Percentiles rank a stretch among this genome's conserved stretches.
Conservation (phyloP, 2,888 invertebrate genomes). For the Drosophila tripunctata region DNA sequence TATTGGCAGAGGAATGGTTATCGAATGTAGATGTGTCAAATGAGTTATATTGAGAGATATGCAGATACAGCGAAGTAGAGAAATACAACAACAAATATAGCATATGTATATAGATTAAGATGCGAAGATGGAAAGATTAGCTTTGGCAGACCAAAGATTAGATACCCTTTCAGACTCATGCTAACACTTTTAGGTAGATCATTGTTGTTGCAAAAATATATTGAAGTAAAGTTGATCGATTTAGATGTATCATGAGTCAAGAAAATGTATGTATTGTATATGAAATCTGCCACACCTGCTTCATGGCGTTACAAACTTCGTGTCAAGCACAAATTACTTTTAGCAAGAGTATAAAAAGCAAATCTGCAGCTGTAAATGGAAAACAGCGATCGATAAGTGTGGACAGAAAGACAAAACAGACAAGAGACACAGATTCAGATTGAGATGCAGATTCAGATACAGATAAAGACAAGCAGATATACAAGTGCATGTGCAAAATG, state of each 20-base stretch:
- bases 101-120: slow-evolving; percentile 16
- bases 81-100: slow-evolving; percentile 7
- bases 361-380: slow-evolving; percentile 31
- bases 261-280: no score
- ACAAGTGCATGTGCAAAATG: slow-evolving; percentile 59
- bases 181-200: no score
- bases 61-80: background rate
- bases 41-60: background rate
- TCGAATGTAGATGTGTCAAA: slow-evolving; percentile 16
- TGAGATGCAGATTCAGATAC: slow-evolving; percentile 13
- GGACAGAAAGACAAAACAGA: slow-evolving; percentile 14
- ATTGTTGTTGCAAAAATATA: no score
- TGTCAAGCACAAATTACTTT: no score
- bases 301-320: no score
- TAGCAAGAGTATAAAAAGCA: slow-evolving; percentile 32
- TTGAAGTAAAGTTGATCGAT: no score
- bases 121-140: no score
- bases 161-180: no score
- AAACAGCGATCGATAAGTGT: slow-evolving; percentile 56
- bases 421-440: slow-evolving; percentile 26
- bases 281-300: no score
- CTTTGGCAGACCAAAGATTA: no score
- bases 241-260: no score
- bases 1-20: slow-evolving; percentile 13
- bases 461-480: slow-evolving; percentile 17